A percentile compares a stretch with the other conserved stretches of the same genome.
phyloP scores from a whole-genome alignment of 2,113 vertebrate genomes.

The Eolophus roseicapilla region DNA sequence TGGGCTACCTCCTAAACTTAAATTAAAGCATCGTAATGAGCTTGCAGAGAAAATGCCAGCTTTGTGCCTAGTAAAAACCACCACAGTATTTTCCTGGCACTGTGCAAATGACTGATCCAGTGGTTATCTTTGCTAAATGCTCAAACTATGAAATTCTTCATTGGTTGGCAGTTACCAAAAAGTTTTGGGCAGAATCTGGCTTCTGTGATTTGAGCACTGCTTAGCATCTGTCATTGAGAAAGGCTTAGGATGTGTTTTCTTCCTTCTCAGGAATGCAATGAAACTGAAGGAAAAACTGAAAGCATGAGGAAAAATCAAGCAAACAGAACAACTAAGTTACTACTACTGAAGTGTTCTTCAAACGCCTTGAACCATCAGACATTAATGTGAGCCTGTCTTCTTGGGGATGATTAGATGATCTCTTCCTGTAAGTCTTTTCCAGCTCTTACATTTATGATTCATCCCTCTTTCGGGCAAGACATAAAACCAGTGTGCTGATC shows the following conservation, averaged over 20 bases:
- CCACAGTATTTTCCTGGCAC: slow-evolving; percentile 53
- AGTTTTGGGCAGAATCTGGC: neutral
- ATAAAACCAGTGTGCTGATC: neutral
- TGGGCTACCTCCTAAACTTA: slow-evolving; percentile 6
- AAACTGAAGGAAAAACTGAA: neutral
- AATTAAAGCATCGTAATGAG: slow-evolving; percentile 34
- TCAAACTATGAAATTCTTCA: slow-evolving; percentile 26
- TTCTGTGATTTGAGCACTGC: neutral
- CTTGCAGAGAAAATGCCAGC: slow-evolving; percentile 23
- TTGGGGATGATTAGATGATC: neutral
- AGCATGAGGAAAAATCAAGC: neutral
- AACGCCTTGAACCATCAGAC: neutral
- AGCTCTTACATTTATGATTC: slow-evolving; percentile 17
- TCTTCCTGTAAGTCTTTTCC: slow-evolving; percentile 1
- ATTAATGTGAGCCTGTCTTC: neutral
- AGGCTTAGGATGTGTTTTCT: neutral
- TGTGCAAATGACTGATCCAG: slow-evolving; percentile 2
- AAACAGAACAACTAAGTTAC: neutral
- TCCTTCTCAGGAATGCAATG: neutral
- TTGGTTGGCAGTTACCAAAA: slow-evolving; percentile 8
- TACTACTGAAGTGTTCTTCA: neutral
- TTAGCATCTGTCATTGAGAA: neutral
- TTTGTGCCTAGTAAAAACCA: slow-evolving; percentile 27
- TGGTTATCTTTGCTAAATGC: slow-evolving; percentile 55
- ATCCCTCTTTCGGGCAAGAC: slow-evolving; percentile 9